phyloP scores from a whole-genome alignment of 2,797 vertebrate species.

The Falco naumanni region DNA sequence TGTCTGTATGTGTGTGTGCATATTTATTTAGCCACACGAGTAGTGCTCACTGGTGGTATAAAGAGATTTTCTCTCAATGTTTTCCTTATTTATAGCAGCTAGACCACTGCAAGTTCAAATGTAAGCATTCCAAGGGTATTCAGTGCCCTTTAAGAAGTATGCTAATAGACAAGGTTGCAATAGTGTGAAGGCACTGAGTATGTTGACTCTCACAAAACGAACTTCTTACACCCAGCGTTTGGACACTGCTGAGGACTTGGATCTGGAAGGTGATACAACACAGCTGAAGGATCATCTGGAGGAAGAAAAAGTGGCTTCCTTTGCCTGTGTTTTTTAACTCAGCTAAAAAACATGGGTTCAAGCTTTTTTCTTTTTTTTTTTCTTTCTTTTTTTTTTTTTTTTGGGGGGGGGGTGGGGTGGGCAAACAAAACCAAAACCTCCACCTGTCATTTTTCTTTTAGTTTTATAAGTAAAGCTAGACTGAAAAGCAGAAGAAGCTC shows the following conservation, averaged over 20 bases:
- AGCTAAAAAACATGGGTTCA: not conserved
- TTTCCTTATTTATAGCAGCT: not conserved
- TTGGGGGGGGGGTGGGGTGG: rapidly evolving
- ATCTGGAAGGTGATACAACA: too few species aligned
- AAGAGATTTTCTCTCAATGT: not conserved
- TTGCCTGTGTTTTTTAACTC: not conserved
- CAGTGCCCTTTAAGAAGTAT: not conserved
- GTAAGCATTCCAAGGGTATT: not conserved
- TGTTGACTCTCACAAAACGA: rapidly evolving
- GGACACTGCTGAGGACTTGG: not conserved
- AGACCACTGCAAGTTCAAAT: rapidly evolving
- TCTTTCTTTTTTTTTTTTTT: too few species aligned
- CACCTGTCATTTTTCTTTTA: not conserved
- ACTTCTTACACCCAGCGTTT: not conserved
- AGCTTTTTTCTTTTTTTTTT: too few species aligned
- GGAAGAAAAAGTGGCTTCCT: not conserved
- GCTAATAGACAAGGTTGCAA: rapidly evolving
- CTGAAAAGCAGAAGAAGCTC: not conserved
- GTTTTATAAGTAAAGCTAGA: not conserved
- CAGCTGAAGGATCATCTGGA: not conserved
- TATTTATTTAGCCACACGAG: not conserved
- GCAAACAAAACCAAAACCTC: not conserved
- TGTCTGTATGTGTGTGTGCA: rapidly evolving
- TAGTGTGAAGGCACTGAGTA: not conserved
- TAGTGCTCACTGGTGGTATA: not conserved